Evolutionary conservation across 2,797 vertebrate genomes (phyloP), one percentile per base, ranked within the genome.

Genomic region (Enteromius trimaculatus): DNA sequence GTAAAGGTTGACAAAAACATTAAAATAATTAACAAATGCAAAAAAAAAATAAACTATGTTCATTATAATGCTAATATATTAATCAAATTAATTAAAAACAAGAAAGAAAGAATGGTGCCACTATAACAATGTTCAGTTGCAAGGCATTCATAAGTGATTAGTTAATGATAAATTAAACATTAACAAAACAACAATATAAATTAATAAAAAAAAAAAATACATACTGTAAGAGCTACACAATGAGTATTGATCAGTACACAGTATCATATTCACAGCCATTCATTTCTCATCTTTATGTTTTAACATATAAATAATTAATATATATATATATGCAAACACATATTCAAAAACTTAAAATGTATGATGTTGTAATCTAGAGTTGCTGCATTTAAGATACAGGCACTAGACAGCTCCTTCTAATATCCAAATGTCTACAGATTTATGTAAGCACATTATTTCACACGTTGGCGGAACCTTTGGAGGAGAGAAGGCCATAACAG

Each of bases 401-500:
- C 49, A 70, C n/a, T 68, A 42, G 49, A 69, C 49, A 69, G 49
- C 8, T 42, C 47, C 16, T 42, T 21, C 23, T 58, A 44, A 70
- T 58, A 80, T 69, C 1, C 16, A 80, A 80, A 71, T 72, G 53
- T 34, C 39, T 29, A 34, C 37, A 60, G 68, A 71, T 80, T 71
- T 62, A 71, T 71, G 37, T 31, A 34, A 47, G 53, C 51, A 80
- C 37, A 71, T 60, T 47, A 71, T 60, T 62, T 62, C 23, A 14
- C 47, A 62, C 79, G 39, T 31, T 60, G 23, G 29, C 51, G 44
- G 34, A 60, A 60, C 37, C 23, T 80, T 71, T 71, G 53, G 37
- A 42, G 39, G 23, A 71, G 51, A 71, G n/a, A 47, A 62, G 37
- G 23, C 68, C 26, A 23, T 47, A 71, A 71, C 10, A 70, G 51